Evolutionary conservation across 1,140 invertebrate genomes (phyloP).

Genomic region (Varroa destructor): DNA sequence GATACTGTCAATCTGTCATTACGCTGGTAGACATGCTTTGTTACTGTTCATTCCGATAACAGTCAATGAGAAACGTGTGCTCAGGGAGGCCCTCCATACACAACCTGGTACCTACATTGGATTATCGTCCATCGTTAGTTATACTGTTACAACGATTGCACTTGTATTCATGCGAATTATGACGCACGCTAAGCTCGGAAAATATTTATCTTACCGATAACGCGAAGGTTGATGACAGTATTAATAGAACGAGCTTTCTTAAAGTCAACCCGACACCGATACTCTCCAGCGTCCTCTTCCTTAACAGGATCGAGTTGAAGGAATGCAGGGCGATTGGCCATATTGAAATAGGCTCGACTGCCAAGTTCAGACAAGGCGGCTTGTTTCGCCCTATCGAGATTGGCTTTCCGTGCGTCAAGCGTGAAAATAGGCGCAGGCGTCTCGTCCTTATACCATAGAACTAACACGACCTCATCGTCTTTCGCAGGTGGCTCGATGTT

Average conservation of each 20-base stretch:
- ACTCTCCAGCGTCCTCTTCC: conserved; percentile 64
- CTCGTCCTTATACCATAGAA: conserved; percentile 71
- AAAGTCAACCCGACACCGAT: conserved; percentile 75
- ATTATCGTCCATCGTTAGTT: neutral
- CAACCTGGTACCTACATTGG: too few relatives aligned
- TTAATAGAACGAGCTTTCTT: conserved; percentile 73
- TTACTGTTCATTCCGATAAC: neutral
- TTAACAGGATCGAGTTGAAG: conserved; percentile 62
- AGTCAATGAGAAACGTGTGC: neutral
- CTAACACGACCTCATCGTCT: conserved; percentile 72
- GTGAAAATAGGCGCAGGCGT: conserved; percentile 71
- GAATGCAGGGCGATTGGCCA: conserved; percentile 47
- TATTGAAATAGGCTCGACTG: conserved; percentile 25
- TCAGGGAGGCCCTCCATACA: neutral
- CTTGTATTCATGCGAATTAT: neutral
- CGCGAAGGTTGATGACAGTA: conserved; percentile 71
- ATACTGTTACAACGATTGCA: neutral
- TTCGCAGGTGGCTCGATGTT: conserved; percentile 58
- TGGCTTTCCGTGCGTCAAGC: conserved; percentile 31
- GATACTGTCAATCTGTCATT: neutral
- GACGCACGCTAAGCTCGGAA: neutral
- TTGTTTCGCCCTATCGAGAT: conserved; percentile 31
- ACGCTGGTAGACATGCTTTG: neutral
- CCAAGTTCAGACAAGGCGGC: conserved; percentile 18
- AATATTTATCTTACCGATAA: conserved; percentile 59